Evolutionary conservation across 2,888 invertebrate genomes (phyloP).

Genomic region (Hoplodrina ambigua): DNA sequence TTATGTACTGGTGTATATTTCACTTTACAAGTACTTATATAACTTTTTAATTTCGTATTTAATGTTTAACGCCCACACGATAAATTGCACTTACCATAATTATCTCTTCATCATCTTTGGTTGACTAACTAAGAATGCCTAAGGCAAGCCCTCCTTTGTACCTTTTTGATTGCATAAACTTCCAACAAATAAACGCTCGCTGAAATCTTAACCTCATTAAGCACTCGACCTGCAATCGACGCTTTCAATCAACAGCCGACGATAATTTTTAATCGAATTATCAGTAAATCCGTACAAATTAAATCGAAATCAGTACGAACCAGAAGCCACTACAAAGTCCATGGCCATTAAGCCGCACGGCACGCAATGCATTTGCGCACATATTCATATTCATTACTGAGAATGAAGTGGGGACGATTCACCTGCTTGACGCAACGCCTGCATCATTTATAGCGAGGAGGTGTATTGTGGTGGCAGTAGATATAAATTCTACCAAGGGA

Average conservation of each 20-base stretch:
- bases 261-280: conserved; percentile 42
- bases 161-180: too few relatives aligned
- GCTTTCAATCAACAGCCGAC: conserved; percentile 30
- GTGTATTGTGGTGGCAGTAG: conserved; percentile 37
- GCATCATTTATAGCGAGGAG: conserved; percentile 64
- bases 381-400: conserved; percentile 68
- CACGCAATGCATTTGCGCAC: conserved; percentile 47
- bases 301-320: conserved; percentile 31
- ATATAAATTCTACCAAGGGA: conserved; percentile 1
- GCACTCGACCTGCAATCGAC: conserved; percentile 26
- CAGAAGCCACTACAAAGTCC: conserved; percentile 26
- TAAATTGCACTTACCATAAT: too few relatives aligned
- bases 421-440: conserved; percentile 67
- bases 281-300: conserved; percentile 40
- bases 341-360: conserved; percentile 43
- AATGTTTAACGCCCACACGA: too few relatives aligned
- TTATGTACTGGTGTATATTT: too few relatives aligned
- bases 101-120: too few relatives aligned
- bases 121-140: too few relatives aligned
- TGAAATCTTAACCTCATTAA: conserved; percentile 33
- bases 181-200: neutral
- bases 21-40: too few relatives aligned
- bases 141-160: too few relatives aligned
- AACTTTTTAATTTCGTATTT: too few relatives aligned
- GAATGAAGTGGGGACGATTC: conserved; percentile 64